Evolutionary conservation across 2,113 vertebrate species (phyloP), one percentile per base, ranked within the genome.

Genomic region (Colistium nudipinnis): DNA sequence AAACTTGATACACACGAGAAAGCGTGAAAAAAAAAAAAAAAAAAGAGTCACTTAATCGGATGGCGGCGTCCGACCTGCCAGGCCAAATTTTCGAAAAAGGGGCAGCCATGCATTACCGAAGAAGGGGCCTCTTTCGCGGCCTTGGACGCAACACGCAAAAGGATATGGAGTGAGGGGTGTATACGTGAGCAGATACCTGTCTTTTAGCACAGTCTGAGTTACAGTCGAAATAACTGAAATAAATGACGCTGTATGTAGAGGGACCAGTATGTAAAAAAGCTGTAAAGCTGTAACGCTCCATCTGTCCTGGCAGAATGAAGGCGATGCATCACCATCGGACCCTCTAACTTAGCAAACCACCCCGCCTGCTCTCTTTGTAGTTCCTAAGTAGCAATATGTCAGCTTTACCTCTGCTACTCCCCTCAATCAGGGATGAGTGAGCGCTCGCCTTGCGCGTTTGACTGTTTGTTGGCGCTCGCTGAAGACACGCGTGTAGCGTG

Each of bases 291-390:
- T 87, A 89, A 88, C 84, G 70, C 78, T 45, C 67, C 85, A 79
- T 81, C 69, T 74, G 86, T 79, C 84, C 66, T 72, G 27, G 67
- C 83, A 82, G 84, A 85, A 87, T 71, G 73, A 85, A 92, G 74
- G 67, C 35, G 51, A 91, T 89, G 61, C 74, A 89, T 91, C 88
- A 88, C 57, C 43, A 33, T 70, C 64, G 3, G 7, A 66, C 24
- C 51, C 57, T 36, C 25, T 53, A 59, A 28, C 39, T 53, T 57
- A 47, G 38, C 22, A 24, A 6, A 19, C n/a, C 14, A n/a, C 6
- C 31, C 67, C 31, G 7, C 9, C 54, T 49, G 51, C 80, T 78
- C 74, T 76, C 78, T 86, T 85, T 89, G 82, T 88, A 84, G 72
- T 89, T 84, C 66, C 74, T 79, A 24, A 79, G 76, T 85, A 79